Evolutionary conservation across 2,888 invertebrate genomes (phyloP).

Genomic region (Oscheius onirici): DNA sequence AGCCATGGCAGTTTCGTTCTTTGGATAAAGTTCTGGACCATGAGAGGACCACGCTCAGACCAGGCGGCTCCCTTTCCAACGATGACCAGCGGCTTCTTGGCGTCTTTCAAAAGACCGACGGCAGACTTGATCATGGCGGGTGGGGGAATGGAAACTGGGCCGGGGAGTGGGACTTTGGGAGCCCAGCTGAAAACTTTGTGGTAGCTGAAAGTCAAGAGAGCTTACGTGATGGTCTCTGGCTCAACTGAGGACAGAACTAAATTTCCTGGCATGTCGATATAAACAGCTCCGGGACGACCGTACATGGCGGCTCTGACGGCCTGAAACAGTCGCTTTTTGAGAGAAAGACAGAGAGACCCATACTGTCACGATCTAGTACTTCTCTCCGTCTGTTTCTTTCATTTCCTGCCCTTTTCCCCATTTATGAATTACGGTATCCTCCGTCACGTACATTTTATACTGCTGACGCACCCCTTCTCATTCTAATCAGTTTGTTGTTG

Average conservation of each 20-base stretch:
- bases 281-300: slow-evolving; percentile 89
- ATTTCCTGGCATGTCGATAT: slow-evolving; percentile 91
- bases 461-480: no score
- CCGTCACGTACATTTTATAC: no score
- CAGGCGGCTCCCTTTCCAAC: slow-evolving; percentile 83
- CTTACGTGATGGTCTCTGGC: slow-evolving; percentile 44
- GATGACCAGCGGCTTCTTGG: slow-evolving; percentile 85
- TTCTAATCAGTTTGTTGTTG: no score
- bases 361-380: no score
- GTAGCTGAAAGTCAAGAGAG: neutral
- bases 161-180: slow-evolving; percentile 72
- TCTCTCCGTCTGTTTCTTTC: no score
- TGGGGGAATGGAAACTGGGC: slow-evolving; percentile 81
- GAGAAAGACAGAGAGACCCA: slow-evolving; percentile 60
- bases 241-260: slow-evolving; percentile 70
- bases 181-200: slow-evolving; percentile 37
- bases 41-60: slow-evolving; percentile 63
- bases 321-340: no score
- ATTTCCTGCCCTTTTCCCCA: no score
- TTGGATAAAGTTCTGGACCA: slow-evolving; percentile 75
- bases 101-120: slow-evolving; percentile 79
- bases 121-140: slow-evolving; percentile 80
- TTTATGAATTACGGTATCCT: no score
- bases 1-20: slow-evolving; percentile 85
- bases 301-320: slow-evolving; percentile 85